Evolutionary conservation across 2,113 vertebrate genomes (phyloP).

Genomic region (Muscicapa adusta): DNA sequence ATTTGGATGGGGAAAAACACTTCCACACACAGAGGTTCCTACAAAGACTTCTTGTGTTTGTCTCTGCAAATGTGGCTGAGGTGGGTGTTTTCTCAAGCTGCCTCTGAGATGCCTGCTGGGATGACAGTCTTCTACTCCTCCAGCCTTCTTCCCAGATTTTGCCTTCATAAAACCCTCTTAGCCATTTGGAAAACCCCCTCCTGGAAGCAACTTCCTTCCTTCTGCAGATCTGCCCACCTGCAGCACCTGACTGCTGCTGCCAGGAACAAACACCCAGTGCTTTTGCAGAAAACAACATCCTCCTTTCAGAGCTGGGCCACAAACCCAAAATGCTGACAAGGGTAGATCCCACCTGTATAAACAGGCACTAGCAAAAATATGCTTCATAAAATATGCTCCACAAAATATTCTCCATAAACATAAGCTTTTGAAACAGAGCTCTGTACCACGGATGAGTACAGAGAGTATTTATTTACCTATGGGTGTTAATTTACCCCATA

Average conservation of each 20-base stretch:
- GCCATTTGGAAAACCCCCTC: not conserved
- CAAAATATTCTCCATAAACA: slow-evolving; percentile 18
- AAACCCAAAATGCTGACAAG: not conserved
- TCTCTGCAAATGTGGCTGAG: not conserved
- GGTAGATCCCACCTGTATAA: slow-evolving; percentile 40
- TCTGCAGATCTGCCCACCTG: not conserved
- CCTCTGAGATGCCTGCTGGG: not conserved
- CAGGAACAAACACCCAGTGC: not conserved
- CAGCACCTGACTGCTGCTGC: not conserved
- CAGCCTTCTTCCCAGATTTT: not conserved
- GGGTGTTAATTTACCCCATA: not conserved
- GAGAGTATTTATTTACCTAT: not conserved
- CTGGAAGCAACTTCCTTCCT: not conserved
- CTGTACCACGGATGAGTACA: not conserved
- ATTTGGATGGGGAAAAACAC: not conserved
- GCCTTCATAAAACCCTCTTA: not conserved
- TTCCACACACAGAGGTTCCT: not conserved
- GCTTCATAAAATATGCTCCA: not conserved
- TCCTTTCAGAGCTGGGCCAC: not conserved
- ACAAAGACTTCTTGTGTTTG: not conserved
- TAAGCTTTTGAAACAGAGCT: not conserved
- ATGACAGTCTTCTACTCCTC: not conserved
- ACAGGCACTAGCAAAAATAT: slow-evolving; percentile 11
- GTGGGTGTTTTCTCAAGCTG: not conserved
- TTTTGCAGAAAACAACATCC: not conserved